Conservation (phyloP, 92 coral and sea anemone genomes). For the Micromussa lordhowensis region DNA sequence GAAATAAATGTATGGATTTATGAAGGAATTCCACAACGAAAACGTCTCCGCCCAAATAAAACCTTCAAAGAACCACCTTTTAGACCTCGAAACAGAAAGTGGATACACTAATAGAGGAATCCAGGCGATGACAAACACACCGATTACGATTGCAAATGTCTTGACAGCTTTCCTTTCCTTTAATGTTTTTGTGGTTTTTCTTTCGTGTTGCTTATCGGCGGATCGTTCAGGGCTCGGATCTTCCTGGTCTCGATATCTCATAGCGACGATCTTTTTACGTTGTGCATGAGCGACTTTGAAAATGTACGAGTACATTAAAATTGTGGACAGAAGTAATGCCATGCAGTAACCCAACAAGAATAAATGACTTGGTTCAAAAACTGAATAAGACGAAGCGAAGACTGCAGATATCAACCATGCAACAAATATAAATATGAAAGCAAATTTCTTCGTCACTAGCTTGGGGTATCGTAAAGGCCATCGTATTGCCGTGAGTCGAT, state of each 20-base stretch:
- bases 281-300: constrained; percentile 33
- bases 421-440: not conserved
- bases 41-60: constrained; percentile 47
- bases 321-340: constrained; percentile 15
- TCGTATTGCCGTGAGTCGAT: constrained; percentile 11
- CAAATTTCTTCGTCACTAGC: constrained; percentile 28
- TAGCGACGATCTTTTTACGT: constrained; percentile 12
- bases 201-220: not conserved
- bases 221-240: not conserved
- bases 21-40: constrained; percentile 61
- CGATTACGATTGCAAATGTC: constrained; percentile 51
- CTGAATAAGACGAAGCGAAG: constrained; percentile 11
- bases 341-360: constrained; percentile 22
- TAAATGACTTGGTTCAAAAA: not conserved
- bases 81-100: constrained; percentile 5
- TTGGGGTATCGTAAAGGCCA: constrained; percentile 45
- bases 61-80: constrained; percentile 43
- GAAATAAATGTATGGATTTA: constrained; percentile 65
- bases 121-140: constrained; percentile 48
- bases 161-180: constrained; percentile 62
- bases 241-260: constrained; percentile 14
- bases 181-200: constrained; percentile 33
- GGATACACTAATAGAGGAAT: constrained; percentile 58
- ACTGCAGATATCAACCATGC: constrained; percentile 29
- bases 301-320: constrained; percentile 40